Percentiles rank a stretch among this genome's conserved stretches.
Conservation (phyloP, 2,888 invertebrate genomes). For the Hyposoter didymator region DNA sequence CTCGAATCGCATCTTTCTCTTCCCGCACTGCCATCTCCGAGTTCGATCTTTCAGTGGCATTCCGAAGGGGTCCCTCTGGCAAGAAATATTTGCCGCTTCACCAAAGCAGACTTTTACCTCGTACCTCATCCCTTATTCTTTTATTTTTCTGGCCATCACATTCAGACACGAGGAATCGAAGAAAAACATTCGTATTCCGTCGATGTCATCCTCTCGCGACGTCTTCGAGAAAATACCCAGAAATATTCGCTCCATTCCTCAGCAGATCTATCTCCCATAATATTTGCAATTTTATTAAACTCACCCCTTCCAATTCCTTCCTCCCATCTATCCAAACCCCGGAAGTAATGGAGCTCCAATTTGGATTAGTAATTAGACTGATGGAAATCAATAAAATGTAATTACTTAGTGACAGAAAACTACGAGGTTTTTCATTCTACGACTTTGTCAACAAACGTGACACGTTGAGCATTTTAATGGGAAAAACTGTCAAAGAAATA, state of each 20-base stretch:
- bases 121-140: background rate
- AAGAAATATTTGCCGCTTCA: constrained; percentile 46
- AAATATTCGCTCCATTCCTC: constrained; percentile 29
- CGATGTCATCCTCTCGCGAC: constrained; percentile 25
- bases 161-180: constrained; percentile 54
- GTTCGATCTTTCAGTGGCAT: constrained; percentile 47
- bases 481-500: background rate
- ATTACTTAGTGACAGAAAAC: constrained; percentile 16
- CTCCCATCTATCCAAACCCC: background rate
- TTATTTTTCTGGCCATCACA: constrained; percentile 21
- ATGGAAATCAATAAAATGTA: constrained; percentile 27
- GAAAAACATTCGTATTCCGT: constrained; percentile 65
- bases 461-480: background rate
- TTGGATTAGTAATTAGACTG: constrained; percentile 40
- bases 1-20: constrained; percentile 18
- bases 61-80: constrained; percentile 18
- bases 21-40: constrained; percentile 43
- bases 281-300: constrained; percentile 60
- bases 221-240: background rate
- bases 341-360: constrained; percentile 37
- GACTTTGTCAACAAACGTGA: background rate
- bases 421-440: background rate
- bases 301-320: background rate
- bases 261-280: constrained; percentile 21
- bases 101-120: constrained; percentile 29